Evolutionary conservation across 2,797 vertebrate genomes (phyloP), one percentile per base, ranked within the genome.

Genomic region (Arrhamphus sclerolepis): DNA sequence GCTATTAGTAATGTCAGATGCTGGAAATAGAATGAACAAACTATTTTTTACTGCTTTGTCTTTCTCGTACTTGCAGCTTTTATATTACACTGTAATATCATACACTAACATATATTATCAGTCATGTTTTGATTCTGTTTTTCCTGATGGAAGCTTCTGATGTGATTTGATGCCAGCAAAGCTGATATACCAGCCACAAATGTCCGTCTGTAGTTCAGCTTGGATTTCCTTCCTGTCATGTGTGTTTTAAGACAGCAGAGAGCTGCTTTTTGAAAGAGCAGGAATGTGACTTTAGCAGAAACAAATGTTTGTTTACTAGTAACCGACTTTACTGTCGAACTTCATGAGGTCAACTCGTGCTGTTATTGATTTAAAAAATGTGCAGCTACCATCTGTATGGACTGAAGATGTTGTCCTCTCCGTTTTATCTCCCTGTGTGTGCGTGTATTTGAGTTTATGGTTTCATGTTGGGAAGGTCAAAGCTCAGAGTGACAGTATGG

Each of bases 241-340:
- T 26, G 8, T 58, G 44, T 55, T 74, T 47, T 28, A 47, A 52
- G n/a, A 43, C 21, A 24, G 62, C 11, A 28, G 46, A 61, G 53
- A 66, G 70, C 54, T 66, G 34, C 29, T 65, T 62, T 68, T 62
- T 70, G 46, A 61, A 71, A 46, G 39, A 66, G 43, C 38, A 78
- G 73, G 79, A 86, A 87, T 87, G 74, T 55, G 66, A 55, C 67
- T 85, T 81, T 70, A 89, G 66, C 58, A 75, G 77, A 86, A 89
- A 83, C 79, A 89, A 85, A 84, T 86, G 85, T 83, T 80, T 78
- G 56, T 80, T 81, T 73, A 81, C 56, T 13, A 61, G 62, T 65
- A 87, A 68, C 59, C 1, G 11, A 69, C 56, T 73, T 70, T 46
- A 84, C 80, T 66, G 84, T 54, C 66, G 49, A 64, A 62, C 57